Conservation (phyloP, 2,113 vertebrate species). For the Propithecus coquereli region DNA sequence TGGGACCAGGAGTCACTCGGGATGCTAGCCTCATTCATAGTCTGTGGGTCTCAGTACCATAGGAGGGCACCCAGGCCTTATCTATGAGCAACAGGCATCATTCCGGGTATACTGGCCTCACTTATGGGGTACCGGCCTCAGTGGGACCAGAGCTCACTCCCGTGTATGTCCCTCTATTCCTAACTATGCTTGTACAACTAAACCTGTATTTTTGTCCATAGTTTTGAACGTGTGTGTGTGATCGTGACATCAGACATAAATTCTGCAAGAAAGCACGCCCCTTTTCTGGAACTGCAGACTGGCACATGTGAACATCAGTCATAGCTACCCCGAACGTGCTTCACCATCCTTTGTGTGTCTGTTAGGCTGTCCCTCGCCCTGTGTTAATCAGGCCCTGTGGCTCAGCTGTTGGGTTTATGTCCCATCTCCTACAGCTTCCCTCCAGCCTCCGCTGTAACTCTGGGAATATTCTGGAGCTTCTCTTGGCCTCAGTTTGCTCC, state of each 20-base stretch:
- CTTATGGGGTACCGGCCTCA: neutral
- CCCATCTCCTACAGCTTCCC: neutral
- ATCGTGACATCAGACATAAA: neutral
- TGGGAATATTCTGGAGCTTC: neutral
- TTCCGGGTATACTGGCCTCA: neutral
- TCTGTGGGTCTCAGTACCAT: neutral
- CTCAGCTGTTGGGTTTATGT: neutral
- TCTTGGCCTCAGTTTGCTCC: neutral
- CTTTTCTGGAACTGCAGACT: too few species aligned
- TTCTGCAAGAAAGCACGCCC: neutral
- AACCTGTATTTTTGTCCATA: neutral
- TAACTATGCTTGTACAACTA: rapidly evolving
- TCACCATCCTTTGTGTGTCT: neutral
- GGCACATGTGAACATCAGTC: neutral
- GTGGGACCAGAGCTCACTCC: neutral
- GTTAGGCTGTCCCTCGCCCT: neutral
- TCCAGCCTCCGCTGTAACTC: neutral
- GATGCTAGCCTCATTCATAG: neutral
- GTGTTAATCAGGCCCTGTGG: neutral
- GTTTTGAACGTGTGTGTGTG: too few species aligned
- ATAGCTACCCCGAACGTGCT: neutral
- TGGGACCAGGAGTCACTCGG: neutral
- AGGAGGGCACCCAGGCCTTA: neutral
- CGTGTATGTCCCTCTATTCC: neutral
- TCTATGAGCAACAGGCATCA: neutral